Conservation (phyloP, 2,797 vertebrate genomes). For the Miichthys miiuy region DNA sequence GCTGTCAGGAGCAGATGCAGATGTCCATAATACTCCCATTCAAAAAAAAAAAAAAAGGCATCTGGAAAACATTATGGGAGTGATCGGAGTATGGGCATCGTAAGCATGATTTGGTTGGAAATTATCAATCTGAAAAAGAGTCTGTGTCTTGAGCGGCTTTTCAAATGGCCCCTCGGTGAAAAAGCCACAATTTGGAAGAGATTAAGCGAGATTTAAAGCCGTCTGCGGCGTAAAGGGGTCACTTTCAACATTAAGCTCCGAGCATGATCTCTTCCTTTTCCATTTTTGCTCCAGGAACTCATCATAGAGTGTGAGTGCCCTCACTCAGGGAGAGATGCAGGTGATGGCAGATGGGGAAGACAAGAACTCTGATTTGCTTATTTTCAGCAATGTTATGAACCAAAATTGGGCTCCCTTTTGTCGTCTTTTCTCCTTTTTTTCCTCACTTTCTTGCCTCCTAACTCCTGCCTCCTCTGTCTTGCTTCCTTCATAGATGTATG, state of each 20-base stretch:
- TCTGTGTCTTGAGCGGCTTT: constrained; percentile 34
- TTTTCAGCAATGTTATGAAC: constrained; percentile 72
- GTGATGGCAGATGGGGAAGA: constrained; percentile 63
- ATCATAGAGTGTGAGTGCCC: constrained; percentile 54
- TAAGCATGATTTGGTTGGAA: constrained; percentile 33
- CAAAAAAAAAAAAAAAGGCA: constrained; percentile 18
- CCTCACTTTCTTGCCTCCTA: constrained; percentile 24
- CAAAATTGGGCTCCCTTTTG: constrained; percentile 41
- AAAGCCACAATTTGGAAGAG: constrained; percentile 51
- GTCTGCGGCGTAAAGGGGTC: constrained; percentile 51
- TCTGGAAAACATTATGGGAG: constrained; percentile 52
- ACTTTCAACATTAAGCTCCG: constrained; percentile 69
- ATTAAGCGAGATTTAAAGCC: constrained; percentile 49
- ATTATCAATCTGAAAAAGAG: constrained; percentile 38
- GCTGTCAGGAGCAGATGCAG: constrained; percentile 47
- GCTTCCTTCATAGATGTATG: constrained; percentile 62
- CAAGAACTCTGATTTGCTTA: constrained; percentile 64
- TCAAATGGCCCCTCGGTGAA: constrained; percentile 38
- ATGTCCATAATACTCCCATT: constrained; percentile 45
- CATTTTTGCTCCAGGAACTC: constrained; percentile 60
- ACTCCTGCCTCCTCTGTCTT: constrained; percentile 42
- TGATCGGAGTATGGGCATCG: constrained; percentile 1
- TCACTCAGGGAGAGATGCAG: constrained; percentile 58
- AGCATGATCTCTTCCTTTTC: constrained; percentile 62
- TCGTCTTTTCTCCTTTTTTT: constrained; percentile 24